Conservation (phyloP, 2,797 vertebrate species). For the Avahi laniger region DNA sequence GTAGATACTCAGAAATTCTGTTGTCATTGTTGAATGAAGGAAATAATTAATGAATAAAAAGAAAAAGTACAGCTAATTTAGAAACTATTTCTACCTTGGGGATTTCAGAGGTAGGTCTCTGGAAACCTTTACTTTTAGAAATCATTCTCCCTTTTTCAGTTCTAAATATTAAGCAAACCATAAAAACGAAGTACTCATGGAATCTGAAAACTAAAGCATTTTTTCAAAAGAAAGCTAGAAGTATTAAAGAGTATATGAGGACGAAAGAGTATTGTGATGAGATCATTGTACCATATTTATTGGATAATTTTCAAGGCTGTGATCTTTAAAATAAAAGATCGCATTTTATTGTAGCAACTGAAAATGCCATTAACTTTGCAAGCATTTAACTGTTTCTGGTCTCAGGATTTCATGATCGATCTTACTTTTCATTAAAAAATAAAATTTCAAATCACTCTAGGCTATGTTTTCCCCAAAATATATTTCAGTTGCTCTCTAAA, state of each 20-base stretch:
- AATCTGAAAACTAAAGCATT: not conserved
- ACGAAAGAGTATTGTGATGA: not conserved
- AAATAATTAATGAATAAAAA: not conserved
- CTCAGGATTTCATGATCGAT: constrained; percentile 49
- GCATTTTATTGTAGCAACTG: constrained; percentile 38
- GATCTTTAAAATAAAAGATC: constrained; percentile 65
- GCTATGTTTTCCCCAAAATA: not conserved
- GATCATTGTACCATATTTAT: constrained; percentile 38
- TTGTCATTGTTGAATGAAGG: not conserved
- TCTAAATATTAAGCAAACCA: constrained; percentile 3
- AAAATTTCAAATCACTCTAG: constrained; percentile 39
- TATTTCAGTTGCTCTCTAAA: constrained; percentile 2
- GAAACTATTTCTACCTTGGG: not conserved
- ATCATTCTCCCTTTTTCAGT: not conserved
- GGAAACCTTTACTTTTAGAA: not conserved
- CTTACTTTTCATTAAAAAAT: constrained; percentile 48
- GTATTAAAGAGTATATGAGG: constrained; percentile 7
- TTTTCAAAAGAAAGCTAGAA: not conserved
- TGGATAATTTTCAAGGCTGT: constrained; percentile 46
- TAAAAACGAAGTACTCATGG: not conserved
- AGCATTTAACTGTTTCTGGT: constrained; percentile 49
- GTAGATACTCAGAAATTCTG: not conserved
- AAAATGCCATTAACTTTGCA: constrained; percentile 61
- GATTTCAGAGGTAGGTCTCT: not conserved
- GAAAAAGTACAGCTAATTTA: not conserved